phyloP scores from a whole-genome alignment of 2,888 invertebrate species.

The Ophioninae sp. region DNA sequence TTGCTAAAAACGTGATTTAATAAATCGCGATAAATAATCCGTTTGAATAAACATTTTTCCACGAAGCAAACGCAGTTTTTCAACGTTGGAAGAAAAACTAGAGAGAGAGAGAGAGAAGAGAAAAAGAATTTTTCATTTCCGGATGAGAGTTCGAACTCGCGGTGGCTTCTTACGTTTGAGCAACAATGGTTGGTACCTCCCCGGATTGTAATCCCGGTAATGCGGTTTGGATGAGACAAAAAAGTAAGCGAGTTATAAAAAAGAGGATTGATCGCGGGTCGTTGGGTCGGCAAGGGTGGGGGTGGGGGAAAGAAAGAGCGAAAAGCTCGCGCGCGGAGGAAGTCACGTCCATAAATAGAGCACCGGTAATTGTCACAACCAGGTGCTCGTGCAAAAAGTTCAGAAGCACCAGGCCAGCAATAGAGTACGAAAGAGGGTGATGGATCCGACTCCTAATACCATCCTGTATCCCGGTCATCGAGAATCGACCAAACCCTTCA shows the following conservation, averaged over 20 bases:
- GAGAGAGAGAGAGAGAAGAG: too few relatives aligned
- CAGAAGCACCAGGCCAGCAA: constrained; percentile 21
- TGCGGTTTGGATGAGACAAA: background rate
- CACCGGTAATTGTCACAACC: constrained; percentile 36
- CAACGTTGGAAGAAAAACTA: too few relatives aligned
- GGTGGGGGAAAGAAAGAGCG: background rate
- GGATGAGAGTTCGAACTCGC: background rate
- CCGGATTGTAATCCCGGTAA: background rate
- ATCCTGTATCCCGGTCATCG: constrained; percentile 35
- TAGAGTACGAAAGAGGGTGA: constrained; percentile 38
- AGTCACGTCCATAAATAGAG: background rate
- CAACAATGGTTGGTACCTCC: background rate
- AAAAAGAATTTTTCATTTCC: too few relatives aligned
- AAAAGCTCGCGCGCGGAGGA: background rate
- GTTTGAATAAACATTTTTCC: too few relatives aligned
- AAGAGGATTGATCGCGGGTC: background rate
- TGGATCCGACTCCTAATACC: constrained; percentile 49
- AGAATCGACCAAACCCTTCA: constrained; percentile 46
- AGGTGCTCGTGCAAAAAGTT: constrained; percentile 19
- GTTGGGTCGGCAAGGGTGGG: background rate
- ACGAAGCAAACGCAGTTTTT: too few relatives aligned
- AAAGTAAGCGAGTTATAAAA: background rate
- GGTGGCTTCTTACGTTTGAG: background rate
- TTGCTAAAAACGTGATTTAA: too few relatives aligned
- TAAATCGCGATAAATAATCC: too few relatives aligned